A percentile compares a stretch with the other conserved stretches of the same genome.
These are phyloP conservation scores for Ceuthmochares aereus DNA, from an alignment of 2,113 vertebrate genomes.

Conservation along the genomic window DNA sequence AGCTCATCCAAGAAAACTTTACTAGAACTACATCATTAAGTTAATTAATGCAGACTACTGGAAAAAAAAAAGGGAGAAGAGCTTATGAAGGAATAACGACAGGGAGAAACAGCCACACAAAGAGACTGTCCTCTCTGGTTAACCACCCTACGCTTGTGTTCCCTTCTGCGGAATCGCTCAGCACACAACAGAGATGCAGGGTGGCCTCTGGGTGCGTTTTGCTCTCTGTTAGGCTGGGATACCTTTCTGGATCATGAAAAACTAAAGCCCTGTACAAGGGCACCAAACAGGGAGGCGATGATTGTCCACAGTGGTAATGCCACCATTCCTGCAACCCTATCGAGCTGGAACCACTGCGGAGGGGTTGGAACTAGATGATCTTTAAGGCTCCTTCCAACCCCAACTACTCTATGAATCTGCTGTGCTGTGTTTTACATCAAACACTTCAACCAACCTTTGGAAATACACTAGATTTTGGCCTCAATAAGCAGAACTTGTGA, in stretches of 20 bases:
- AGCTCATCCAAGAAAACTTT: background rate
- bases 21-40: background rate
- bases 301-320: background rate
- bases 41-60: background rate
- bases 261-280: fast-evolving
- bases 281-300: background rate
- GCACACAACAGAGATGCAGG: background rate
- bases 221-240: background rate
- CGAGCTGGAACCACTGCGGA: too few relatives aligned
- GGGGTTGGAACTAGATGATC: too few relatives aligned
- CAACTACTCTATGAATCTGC: background rate
- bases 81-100: background rate
- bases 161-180: background rate
- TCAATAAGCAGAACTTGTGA: background rate
- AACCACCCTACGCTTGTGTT: background rate
- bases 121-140: background rate
- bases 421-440: background rate
- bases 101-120: background rate
- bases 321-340: background rate
- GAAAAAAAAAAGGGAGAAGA: background rate
- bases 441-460: background rate
- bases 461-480: background rate
- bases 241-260: background rate
- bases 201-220: background rate
- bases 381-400: too few relatives aligned